phyloP scores from a whole-genome alignment of 2,888 invertebrate genomes.

The Caenorhabditis becei region DNA sequence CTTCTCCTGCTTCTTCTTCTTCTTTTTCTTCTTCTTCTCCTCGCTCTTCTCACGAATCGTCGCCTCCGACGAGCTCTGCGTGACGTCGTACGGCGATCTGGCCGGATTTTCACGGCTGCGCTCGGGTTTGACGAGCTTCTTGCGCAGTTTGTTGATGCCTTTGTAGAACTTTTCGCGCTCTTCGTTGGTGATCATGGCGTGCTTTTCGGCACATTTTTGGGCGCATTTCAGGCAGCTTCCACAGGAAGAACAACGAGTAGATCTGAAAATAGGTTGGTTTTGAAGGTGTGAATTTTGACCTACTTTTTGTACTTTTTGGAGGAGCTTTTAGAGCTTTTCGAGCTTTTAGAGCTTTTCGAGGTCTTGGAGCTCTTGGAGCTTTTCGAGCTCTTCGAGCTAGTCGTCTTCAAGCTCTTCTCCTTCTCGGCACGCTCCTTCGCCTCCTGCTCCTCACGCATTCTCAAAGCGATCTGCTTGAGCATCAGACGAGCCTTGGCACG shows the following conservation, averaged over 20 bases:
- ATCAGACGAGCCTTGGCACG: conserved; percentile 38
- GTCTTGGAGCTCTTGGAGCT: not conserved
- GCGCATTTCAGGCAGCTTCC: conserved; percentile 24
- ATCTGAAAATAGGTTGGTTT: no score
- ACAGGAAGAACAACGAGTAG: no score
- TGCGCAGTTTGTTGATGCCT: conserved; percentile 21
- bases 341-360: conserved; percentile 2
- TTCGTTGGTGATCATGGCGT: conserved; percentile 11
- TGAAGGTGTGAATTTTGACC: conserved; percentile 30
- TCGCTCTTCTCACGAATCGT: conserved; percentile 6
- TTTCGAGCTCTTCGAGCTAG: not conserved
- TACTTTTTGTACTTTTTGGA: not conserved
- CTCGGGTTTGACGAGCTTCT: conserved; percentile 39
- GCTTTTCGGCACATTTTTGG: conserved; percentile 18
- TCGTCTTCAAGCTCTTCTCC: conserved; percentile 4
- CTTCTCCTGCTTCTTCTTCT: not conserved
- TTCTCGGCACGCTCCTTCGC: not conserved
- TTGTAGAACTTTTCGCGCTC: conserved; percentile 30
- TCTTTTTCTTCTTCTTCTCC: conserved; percentile 11
- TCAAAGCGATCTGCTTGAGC: conserved; percentile 31
- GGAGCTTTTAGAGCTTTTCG: not conserved
- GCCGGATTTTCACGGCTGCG: conserved; percentile 17
- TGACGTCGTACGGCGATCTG: conserved; percentile 31
- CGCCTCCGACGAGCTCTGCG: conserved; percentile 23
- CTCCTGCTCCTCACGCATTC: conserved; percentile 16